Percentiles rank a stretch among this genome's conserved stretches.
These are phyloP conservation scores for Drosophila tanythrix DNA, from an alignment of 2,888 invertebrate genomes.

Conservation along the genomic window DNA sequence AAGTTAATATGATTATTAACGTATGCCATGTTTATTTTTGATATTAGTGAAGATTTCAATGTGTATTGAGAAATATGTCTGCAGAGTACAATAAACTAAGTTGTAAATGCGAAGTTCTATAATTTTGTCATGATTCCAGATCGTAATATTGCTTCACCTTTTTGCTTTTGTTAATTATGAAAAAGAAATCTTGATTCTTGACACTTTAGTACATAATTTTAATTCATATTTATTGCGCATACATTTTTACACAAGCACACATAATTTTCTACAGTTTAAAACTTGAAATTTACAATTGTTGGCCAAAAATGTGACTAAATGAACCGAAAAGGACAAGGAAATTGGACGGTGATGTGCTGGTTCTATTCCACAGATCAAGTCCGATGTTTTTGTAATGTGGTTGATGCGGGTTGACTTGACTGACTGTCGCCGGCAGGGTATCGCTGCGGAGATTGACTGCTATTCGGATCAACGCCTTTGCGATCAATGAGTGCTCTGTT, in stretches of 20 bases:
- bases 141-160: not conserved
- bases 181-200: not conserved
- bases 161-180: not conserved
- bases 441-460: not conserved
- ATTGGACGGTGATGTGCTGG: not conserved
- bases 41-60: not conserved
- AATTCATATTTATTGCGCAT: not conserved
- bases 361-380: not conserved
- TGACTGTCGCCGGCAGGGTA: not conserved
- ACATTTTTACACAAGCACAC: conserved; percentile 36
- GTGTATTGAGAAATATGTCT: not conserved
- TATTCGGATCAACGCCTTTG: not conserved
- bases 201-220: not conserved
- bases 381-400: not conserved
- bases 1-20: not conserved
- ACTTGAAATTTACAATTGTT: conserved; percentile 62
- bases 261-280: conserved; percentile 58
- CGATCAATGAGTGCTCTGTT: conserved; percentile 20
- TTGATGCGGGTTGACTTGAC: not conserved
- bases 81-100: not conserved
- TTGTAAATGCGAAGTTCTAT: not conserved
- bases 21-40: not conserved
- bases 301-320: conserved; percentile 34
- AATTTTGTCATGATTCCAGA: not conserved
- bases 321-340: not conserved